Percentiles rank a stretch among this genome's conserved stretches.
Conservation (phyloP, 2,113 vertebrate genomes). For the Lycaon pictus region DNA sequence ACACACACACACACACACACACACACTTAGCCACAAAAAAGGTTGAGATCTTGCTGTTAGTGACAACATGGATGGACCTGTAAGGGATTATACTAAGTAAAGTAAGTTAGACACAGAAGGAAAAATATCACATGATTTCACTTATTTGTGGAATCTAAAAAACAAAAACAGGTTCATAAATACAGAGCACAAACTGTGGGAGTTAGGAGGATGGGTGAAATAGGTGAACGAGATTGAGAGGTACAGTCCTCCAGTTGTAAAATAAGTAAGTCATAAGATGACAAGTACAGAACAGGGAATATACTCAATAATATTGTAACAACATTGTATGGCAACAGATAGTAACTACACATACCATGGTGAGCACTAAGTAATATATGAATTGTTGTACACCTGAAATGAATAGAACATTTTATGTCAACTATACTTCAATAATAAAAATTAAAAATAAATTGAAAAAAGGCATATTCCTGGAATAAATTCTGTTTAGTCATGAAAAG, state of each 20-base stretch:
- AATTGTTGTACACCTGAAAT: background rate
- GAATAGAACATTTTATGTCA: background rate
- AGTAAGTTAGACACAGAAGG: background rate
- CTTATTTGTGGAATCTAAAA: background rate
- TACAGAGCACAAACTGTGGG: background rate
- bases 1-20: background rate
- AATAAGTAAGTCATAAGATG: background rate
- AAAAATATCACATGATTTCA: background rate
- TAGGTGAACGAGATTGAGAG: background rate
- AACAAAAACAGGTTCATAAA: background rate
- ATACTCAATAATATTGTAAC: background rate
- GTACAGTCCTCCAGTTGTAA: background rate
- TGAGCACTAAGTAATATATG: background rate
- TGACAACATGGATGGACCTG: background rate
- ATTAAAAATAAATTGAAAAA: background rate
- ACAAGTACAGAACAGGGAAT: background rate
- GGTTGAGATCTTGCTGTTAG: background rate
- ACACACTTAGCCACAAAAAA: background rate
- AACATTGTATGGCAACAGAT: background rate
- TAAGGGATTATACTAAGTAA: background rate
- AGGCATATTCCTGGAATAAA: background rate
- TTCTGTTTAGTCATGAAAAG: background rate
- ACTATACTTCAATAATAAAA: background rate
- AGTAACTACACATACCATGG: background rate
- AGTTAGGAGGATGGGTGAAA: background rate